phyloP scores from a whole-genome alignment of 2,113 vertebrate species.

The Meles meles region DNA sequence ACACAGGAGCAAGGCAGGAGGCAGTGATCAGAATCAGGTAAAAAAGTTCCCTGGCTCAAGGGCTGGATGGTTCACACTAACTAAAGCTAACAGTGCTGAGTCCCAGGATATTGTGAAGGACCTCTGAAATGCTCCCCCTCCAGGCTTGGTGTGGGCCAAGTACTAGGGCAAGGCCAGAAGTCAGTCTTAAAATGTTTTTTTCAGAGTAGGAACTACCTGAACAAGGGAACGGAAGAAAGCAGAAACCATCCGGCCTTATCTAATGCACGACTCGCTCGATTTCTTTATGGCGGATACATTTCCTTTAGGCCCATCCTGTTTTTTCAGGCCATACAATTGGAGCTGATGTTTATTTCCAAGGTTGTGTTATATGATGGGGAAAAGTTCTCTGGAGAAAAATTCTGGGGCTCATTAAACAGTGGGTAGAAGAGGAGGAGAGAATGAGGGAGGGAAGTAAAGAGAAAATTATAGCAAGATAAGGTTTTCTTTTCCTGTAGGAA shows the following conservation, averaged over 20 bases:
- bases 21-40: background rate
- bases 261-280: background rate
- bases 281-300: background rate
- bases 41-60: background rate
- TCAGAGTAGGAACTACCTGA: background rate
- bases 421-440: slow-evolving; percentile 59
- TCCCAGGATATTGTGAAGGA: background rate
- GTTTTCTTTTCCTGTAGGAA: slow-evolving; percentile 57
- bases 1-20: background rate
- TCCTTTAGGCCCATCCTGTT: slow-evolving; percentile 35
- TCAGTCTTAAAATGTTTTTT: background rate
- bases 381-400: slow-evolving; percentile 71
- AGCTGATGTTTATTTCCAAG: slow-evolving; percentile 54
- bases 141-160: background rate
- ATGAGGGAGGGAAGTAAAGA: slow-evolving; percentile 56
- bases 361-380: slow-evolving; percentile 57
- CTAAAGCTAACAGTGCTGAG: background rate
- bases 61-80: background rate
- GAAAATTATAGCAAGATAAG: slow-evolving; percentile 59
- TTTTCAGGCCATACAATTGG: slow-evolving; percentile 49
- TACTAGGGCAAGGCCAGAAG: background rate
- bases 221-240: background rate
- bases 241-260: background rate
- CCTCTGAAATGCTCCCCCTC: background rate
- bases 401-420: slow-evolving; percentile 67